Evolutionary conservation across 1,140 invertebrate genomes (phyloP), one percentile per base, ranked within the genome.

Genomic region (Meloidogyne floridensis): DNA sequence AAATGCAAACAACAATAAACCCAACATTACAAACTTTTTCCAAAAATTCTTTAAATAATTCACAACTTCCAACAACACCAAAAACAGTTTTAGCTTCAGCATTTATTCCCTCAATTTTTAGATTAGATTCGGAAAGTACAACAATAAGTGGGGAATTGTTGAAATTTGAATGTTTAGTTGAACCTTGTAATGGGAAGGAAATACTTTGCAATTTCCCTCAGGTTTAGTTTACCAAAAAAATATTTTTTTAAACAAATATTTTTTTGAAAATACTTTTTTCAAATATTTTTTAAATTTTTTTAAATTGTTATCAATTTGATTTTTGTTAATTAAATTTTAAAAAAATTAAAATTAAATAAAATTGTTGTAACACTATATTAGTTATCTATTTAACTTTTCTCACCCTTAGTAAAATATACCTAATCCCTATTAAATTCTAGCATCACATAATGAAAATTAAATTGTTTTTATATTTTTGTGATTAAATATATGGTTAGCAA

Each of bases 151-250:
- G 77, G n/a, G 43, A 47, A 15, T 51, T 79, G 18, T 32, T 79
- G 43, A 69, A 71, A 32, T 79, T 79, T 79, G 77, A 79, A 51
- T 79, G 77, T 71, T 65, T 72, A 51, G 11, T 79, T 32, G 77
- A 79, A n/a, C 18, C 42, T 42, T 79, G 77, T 47, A 51, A 71
- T n/a, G 75, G 75, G 18, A 54, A 8, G 15, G 77, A 72, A 42
- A 43, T 51, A 47, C 77, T 32, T 65, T 79, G 77, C 20, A 69
- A 69, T 54, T 51, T 74, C 18, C 43, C 53, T 47, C 43, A 54
- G 13, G 43, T 32, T 42, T 32, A 32, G 32, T 32, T 32, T 32
- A 32, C 32, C 32, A 32, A 32, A 32, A 32, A 32, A 32, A 32
- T 32, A 32, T 32, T 32, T 32, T 65, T 65, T 71, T 32, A 77